Base-by-base conservation (phyloP, 2,797 vertebrate genomes). In the Botia almorhae region DNA sequence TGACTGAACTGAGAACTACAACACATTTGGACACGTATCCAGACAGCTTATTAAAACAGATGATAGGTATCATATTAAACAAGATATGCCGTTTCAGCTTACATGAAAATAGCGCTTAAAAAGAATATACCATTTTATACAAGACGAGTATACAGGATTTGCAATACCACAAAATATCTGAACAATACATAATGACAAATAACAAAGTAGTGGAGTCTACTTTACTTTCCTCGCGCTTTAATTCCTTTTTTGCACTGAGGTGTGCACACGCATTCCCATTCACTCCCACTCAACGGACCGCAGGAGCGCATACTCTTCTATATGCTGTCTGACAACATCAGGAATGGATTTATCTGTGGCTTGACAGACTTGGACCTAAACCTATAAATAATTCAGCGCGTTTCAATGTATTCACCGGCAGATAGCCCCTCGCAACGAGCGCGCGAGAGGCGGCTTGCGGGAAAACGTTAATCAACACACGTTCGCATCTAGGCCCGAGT, bases 331-430 rank as follows among this genome's bases (percentile, higher is more conserved):
- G 86, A 89, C 87, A 90, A 77, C 85, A 89, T 89, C 88, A 89
- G 76, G 26, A 76, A 78, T 68, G 85, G 85, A 86, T 90, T 90
- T 91, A 90, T 92, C 89, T 89, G 84, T 79, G 75, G 80, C 79
- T 80, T 84, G 85, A 83, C 89, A 90, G 89, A 87, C 85, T 84
- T 87, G 74, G 81, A 86, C 86, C 89, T 89, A 87, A 89, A 87
- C 85, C 88, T 80, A 91, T 92, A 91, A 91, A 93, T 92, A 89
- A 92, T 92, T 91, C 90, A 90, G 84, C 16, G 12, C 74, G 58
- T 78, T 74, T 84, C 56, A 84, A 82, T 88, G 83, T 85, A 84
- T 89, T 86, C 72, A 75, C 82, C 79, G 71, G 84, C 85, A 87
- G 89, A 91, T 89, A 91, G 85, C 69, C 67, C 80, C 55, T 70